Base-by-base conservation (phyloP, 2,113 vertebrate species). In the Lampris megalopsis region DNA sequence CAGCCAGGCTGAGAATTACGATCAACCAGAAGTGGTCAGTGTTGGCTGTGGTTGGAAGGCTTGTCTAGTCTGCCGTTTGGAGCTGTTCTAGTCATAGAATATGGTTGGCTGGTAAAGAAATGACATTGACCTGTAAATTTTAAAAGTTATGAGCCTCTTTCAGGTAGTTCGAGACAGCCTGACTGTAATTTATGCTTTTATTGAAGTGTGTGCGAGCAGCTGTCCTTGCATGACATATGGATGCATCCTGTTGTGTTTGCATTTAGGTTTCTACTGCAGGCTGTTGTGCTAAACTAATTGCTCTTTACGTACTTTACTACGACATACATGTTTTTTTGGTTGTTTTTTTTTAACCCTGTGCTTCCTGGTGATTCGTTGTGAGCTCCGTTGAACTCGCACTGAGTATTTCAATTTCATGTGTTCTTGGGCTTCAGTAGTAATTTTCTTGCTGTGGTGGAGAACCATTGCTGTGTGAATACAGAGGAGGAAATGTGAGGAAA, bases 1-100 rank as follows among this genome's bases (percentile, higher is more conserved):
- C 36, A 53, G 66, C 47, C 35, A 37, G 42, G 68, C 52, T 63
- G 66, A 52, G 54, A 54, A 10, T 8, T 53, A 65, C 40, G 45
- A 65, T 50, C 58, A n/a, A 72, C 38, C 74, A 71, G 52, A 70
- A 35, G 72, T 68, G 60, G 65, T 69, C 36, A 48, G 57, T 62
- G 45, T 41, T 68, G 67, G 13, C 49, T 45, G 54, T 64, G n/a
- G 35, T 2, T 35, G 49, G 24, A 57, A 2, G 63, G 36, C 42
- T 13, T 11, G 54, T 24, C 54, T 57, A 13, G 11, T 6, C 9
- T 24, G 24, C 24, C 24, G 24, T 24, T 24, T 24, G 24, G 24
- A 24, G 24, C 24, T 24, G 24, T 24, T 24, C 24, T 24, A 24
- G 24, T 24, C 24, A 24, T 24, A 24, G 24, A 24, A 24, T 24